Base-by-base conservation (phyloP, 2,113 vertebrate species). In the Apaloderma vittatum region DNA sequence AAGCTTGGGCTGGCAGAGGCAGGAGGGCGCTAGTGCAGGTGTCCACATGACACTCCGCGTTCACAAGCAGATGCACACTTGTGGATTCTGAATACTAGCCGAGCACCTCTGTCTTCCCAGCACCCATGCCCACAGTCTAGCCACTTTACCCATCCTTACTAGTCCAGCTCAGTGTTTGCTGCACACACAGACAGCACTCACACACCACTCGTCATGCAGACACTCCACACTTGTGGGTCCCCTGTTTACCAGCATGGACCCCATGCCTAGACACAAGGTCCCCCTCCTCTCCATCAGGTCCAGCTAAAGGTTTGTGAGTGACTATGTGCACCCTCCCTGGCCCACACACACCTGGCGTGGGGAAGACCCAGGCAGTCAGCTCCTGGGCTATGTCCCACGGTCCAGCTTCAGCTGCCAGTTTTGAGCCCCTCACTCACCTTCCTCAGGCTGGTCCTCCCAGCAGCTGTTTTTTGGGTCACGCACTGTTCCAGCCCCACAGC, bases 401-500 rank as follows among this genome's bases (percentile, higher is more conserved):
- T 67, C 22, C 59, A 59, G 18, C 32, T 67, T 59, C 46, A 67
- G 21, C 34, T 13, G 11, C 20, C 30, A 24, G 19, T 26, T 30
- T 17, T 43, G 24, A 48, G n/a, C 45, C 21, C 21, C 17, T 51
- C 17, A 21, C 17, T 65, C 22, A 37, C 36, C 13, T 61, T 24
- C 13, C 14, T 59, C 52, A 27, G 0, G 0, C 8, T 2, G 2
- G 9, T 67, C 9, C 26, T 22, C 4, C 11, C 8, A 3, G 9
- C 19, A 59, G 36, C 17, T 54, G 52, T 37, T 67, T 67, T 67
- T 52, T 17, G 7, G 32, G 61, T 16, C 8, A 7, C 6, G 12
- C 5, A 16, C 18, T 52, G 22, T 67, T 40, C 11, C 40, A 1
- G 0, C 27, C 26, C 11, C 22, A 23, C 3, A 2, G 9, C 21